Conservation (phyloP, 2,888 invertebrate genomes). For the Agonopterix alstromeriana region DNA sequence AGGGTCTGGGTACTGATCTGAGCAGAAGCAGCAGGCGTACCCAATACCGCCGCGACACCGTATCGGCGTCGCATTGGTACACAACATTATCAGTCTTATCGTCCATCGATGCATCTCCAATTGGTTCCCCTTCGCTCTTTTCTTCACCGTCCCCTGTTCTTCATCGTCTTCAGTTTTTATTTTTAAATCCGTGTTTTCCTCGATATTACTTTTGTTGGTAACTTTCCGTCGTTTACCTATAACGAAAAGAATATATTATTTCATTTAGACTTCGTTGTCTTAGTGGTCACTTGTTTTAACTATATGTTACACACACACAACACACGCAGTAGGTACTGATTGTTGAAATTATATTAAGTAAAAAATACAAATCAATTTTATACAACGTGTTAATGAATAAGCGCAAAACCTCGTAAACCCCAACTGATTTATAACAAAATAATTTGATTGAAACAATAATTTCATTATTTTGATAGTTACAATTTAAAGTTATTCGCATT, state of each 20-base stretch:
- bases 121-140: constrained; percentile 9
- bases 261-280: not conserved
- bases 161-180: constrained; percentile 18
- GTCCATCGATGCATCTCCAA: constrained; percentile 21
- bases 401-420: no score
- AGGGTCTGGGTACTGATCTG: constrained; percentile 26
- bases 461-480: no score
- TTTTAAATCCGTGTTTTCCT: not conserved
- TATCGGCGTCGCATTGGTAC: constrained; percentile 42
- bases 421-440: no score
- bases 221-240: constrained; percentile 28
- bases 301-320: no score
- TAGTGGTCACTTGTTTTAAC: no score
- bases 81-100: constrained; percentile 26
- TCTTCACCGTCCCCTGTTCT: not conserved
- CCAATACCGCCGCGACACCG: constrained; percentile 27
- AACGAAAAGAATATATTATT: constrained; percentile 29
- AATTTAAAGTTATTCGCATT: no score
- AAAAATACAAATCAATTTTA: no score
- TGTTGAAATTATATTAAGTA: no score
- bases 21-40: constrained; percentile 37
- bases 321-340: no score
- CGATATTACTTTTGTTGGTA: constrained; percentile 6
- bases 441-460: no score
- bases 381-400: no score